Conservation (phyloP, 2,113 vertebrate species). For the Ailurus styani region DNA sequence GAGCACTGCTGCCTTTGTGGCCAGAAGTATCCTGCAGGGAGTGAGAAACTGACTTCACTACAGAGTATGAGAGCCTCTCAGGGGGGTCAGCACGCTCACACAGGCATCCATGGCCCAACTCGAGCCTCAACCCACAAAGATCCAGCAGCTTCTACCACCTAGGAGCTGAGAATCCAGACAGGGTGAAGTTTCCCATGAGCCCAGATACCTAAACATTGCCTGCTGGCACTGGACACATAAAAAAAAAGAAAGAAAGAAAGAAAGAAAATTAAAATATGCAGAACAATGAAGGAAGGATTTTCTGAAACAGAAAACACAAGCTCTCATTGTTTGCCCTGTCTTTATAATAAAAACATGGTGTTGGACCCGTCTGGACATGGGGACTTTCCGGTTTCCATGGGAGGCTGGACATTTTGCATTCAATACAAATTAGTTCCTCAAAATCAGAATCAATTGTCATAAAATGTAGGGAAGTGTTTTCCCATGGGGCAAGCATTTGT, state of each 20-base stretch:
- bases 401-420: conserved; percentile 75
- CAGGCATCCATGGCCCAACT: neutral
- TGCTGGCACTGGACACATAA: neutral
- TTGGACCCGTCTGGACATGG: conserved; percentile 43
- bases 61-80: neutral
- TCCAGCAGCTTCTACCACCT: neutral
- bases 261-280: neutral
- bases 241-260: neutral
- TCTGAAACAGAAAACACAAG: neutral
- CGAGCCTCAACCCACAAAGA: neutral
- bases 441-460: conserved; percentile 66
- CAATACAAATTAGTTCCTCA: conserved; percentile 70
- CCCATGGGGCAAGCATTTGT: conserved; percentile 81
- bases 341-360: conserved; percentile 1
- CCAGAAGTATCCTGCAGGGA: too few species aligned
- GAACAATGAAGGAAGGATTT: neutral
- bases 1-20: neutral
- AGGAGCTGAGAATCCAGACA: neutral
- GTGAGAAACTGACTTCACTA: neutral
- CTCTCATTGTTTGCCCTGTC: conserved; percentile 46
- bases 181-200: neutral
- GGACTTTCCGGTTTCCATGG: conserved; percentile 53
- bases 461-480: conserved; percentile 62
- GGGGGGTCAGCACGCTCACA: neutral
- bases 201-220: neutral